Evolutionary conservation across 2,113 vertebrate species (phyloP).

Genomic region (Ceyx melanurus): DNA sequence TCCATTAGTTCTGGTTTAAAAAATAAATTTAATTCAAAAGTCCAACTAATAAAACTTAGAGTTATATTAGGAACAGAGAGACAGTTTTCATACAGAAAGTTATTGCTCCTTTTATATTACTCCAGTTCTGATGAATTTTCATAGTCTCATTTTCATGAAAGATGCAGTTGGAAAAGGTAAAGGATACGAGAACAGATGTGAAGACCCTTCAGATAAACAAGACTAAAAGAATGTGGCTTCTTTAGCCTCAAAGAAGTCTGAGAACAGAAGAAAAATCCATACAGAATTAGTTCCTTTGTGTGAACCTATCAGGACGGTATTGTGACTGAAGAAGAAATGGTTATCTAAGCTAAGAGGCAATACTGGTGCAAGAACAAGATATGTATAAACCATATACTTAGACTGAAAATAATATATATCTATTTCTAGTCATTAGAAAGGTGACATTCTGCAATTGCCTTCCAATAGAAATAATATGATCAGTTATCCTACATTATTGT

Average conservation of each 20-base stretch:
- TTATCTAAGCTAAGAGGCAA: neutral
- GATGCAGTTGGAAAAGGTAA: neutral
- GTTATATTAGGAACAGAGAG: neutral
- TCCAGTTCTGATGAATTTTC: neutral
- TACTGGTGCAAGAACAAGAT: neutral
- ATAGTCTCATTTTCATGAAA: neutral
- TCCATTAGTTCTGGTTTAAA: neutral
- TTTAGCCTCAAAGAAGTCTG: neutral
- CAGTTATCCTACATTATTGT: neutral
- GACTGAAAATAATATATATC: neutral
- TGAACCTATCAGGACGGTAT: neutral
- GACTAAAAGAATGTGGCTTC: neutral
- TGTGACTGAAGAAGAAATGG: neutral
- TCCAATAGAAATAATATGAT: neutral
- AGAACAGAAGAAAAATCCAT: neutral
- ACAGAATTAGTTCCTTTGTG: neutral
- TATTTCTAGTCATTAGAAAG: neutral
- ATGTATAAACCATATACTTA: neutral
- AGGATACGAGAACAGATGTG: neutral
- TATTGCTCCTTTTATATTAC: neutral
- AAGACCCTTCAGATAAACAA: neutral
- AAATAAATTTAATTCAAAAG: neutral
- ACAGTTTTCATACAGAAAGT: neutral
- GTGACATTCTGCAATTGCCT: neutral
- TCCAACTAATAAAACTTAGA: neutral